Evolutionary conservation across 2,888 invertebrate species (phyloP).

Genomic region (Phoenoteleia sp.): DNA sequence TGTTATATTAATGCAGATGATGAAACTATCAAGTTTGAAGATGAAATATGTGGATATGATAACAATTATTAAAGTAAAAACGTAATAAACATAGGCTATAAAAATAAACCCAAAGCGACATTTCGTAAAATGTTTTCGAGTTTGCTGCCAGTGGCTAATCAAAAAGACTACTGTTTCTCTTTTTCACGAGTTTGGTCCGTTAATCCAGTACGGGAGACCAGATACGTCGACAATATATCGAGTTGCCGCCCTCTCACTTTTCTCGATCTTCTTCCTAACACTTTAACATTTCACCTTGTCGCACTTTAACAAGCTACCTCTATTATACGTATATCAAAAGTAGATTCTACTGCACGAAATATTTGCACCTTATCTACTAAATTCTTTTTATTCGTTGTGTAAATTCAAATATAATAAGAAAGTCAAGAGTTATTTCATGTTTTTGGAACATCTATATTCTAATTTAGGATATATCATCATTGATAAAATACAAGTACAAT

Average conservation of each 20-base stretch:
- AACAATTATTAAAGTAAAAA: conserved; percentile 5
- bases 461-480: no score
- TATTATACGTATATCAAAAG: conserved; percentile 31
- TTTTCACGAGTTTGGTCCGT: conserved; percentile 42
- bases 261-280: conserved; percentile 34
- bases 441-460: no score
- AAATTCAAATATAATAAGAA: no score
- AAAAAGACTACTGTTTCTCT: conserved; percentile 70
- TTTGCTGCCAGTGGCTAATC: conserved; percentile 58
- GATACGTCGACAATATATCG: conserved; percentile 44
- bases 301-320: conserved; percentile 41
- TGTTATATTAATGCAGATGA: no score
- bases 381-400: no score
- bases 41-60: no score
- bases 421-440: no score
- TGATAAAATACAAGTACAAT: no score
- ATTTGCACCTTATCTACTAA: background rate
- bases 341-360: background rate
- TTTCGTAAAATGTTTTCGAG: conserved; percentile 49
- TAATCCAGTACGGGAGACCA: conserved; percentile 47
- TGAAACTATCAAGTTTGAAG: no score
- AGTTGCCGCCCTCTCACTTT: conserved; percentile 45
- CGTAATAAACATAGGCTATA: background rate
- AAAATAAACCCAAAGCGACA: conserved; percentile 41
- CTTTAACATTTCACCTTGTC: conserved; percentile 64